phyloP scores from a whole-genome alignment of 2,113 vertebrate species.

The Centropus bengalensis region DNA sequence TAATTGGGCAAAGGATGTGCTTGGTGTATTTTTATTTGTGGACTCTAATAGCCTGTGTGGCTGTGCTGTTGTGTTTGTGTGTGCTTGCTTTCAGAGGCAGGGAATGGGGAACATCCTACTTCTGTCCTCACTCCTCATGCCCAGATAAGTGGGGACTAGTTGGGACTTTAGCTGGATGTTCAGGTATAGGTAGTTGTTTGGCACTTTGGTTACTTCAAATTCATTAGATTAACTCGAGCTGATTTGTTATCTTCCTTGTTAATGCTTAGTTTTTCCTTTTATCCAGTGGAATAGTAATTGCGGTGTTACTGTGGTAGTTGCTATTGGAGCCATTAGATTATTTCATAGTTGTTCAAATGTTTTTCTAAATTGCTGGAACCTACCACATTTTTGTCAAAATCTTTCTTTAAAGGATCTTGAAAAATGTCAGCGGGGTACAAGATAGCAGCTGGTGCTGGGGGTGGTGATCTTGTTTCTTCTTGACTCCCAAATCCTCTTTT shows the following conservation, averaged over 20 bases:
- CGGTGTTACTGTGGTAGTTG: not conserved
- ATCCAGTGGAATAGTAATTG: not conserved
- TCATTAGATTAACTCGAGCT: not conserved
- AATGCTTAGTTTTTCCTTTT: not conserved
- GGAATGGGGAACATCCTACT: not conserved
- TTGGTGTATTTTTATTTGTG: not conserved
- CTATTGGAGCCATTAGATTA: not conserved
- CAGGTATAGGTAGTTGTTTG: not conserved
- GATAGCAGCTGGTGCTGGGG: not conserved
- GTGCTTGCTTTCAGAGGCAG: not conserved
- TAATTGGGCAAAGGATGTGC: not conserved
- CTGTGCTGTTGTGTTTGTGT: fast-evolving
- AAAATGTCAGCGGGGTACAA: not conserved
- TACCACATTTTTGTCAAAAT: not conserved
- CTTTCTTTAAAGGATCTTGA: not conserved
- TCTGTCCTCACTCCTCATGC: not conserved
- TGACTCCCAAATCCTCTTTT: not conserved
- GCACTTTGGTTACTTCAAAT: not conserved
- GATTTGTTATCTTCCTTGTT: not conserved
- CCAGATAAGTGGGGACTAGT: not conserved
- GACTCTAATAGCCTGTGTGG: not conserved
- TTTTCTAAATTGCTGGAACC: not conserved
- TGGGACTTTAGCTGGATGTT: not conserved
- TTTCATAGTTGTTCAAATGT: not conserved
- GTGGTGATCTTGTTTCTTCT: not conserved